phyloP scores from a whole-genome alignment of 2,888 invertebrate species.

The Hirtodrosophila alboralis region DNA sequence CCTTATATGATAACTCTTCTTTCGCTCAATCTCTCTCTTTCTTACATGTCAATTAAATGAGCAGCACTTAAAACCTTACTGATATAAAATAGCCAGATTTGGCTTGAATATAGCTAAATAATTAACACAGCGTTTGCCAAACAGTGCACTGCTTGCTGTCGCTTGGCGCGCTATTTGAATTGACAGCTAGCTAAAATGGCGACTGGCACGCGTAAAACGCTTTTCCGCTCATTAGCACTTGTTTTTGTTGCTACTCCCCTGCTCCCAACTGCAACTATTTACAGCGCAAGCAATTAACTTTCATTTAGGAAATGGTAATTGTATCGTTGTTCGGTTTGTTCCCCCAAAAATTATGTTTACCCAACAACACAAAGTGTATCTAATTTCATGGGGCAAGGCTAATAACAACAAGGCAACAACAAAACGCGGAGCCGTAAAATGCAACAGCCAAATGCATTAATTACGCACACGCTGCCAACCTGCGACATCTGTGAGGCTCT shows the following conservation, averaged over 20 bases:
- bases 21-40: neutral
- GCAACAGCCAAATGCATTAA: slow-evolving; percentile 74
- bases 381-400: slow-evolving; percentile 64
- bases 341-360: slow-evolving; percentile 65
- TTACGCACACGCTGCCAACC: slow-evolving; percentile 63
- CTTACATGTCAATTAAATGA: no score
- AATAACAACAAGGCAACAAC: slow-evolving; percentile 35
- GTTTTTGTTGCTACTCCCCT: slow-evolving; percentile 31
- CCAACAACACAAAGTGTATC: slow-evolving; percentile 69
- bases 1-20: slow-evolving; percentile 1
- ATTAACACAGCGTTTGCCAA: slow-evolving; percentile 3
- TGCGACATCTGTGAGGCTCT: slow-evolving; percentile 51
- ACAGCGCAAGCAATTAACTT: slow-evolving; percentile 61
- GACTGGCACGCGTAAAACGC: slow-evolving; percentile 46
- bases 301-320: slow-evolving; percentile 65
- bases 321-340: slow-evolving; percentile 32
- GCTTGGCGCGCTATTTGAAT: slow-evolving; percentile 23
- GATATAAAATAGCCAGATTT: no score
- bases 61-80: no score
- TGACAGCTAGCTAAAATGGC: slow-evolving; percentile 15
- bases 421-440: slow-evolving; percentile 62
- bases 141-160: slow-evolving; percentile 25
- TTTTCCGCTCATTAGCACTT: slow-evolving; percentile 72
- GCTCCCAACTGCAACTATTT: neutral
- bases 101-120: no score